Conservation (phyloP, 2,888 invertebrate genomes). For the Metopia argyrocephala region DNA sequence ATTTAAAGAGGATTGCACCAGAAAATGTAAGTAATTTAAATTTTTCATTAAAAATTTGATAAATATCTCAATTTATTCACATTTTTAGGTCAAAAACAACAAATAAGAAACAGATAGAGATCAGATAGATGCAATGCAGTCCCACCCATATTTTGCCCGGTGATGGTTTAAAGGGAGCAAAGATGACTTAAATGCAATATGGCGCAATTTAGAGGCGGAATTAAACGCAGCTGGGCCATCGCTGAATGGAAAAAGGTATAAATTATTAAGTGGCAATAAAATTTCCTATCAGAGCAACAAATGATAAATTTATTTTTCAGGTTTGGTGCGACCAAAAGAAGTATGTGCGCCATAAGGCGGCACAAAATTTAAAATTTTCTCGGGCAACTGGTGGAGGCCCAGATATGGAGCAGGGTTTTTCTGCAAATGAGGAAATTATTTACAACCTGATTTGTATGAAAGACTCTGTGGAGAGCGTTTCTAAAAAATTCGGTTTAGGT, state of each 20-base stretch:
- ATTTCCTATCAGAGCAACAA: not conserved
- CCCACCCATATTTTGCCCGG: slow-evolving; percentile 24
- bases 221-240: slow-evolving; percentile 41
- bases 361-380: slow-evolving; percentile 1
- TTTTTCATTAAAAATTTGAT: slow-evolving; percentile 32
- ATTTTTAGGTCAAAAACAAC: slow-evolving; percentile 25
- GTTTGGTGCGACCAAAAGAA: slow-evolving; percentile 17
- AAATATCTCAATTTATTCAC: slow-evolving; percentile 14
- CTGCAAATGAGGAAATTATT: slow-evolving; percentile 16
- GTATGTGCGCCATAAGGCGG: slow-evolving; percentile 28
- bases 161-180: slow-evolving; percentile 21
- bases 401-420: slow-evolving; percentile 17
- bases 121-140: slow-evolving; percentile 10
- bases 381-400: slow-evolving; percentile 35
- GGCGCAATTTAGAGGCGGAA: slow-evolving; percentile 36
- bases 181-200: slow-evolving; percentile 24
- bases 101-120: slow-evolving; percentile 24
- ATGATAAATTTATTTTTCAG: slow-evolving; percentile 4
- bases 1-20: slow-evolving; percentile 32
- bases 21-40: slow-evolving; percentile 19
- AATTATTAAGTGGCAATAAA: not conserved
- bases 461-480: slow-evolving; percentile 35
- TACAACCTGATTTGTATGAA: slow-evolving; percentile 36
- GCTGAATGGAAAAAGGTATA: slow-evolving; percentile 33
- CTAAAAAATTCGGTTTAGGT: slow-evolving; percentile 23